Percentiles rank a stretch among this genome's conserved stretches.
Evolutionary conservation across 2,113 vertebrate species (phyloP).

Genomic region (Perognathus longimembris): DNA sequence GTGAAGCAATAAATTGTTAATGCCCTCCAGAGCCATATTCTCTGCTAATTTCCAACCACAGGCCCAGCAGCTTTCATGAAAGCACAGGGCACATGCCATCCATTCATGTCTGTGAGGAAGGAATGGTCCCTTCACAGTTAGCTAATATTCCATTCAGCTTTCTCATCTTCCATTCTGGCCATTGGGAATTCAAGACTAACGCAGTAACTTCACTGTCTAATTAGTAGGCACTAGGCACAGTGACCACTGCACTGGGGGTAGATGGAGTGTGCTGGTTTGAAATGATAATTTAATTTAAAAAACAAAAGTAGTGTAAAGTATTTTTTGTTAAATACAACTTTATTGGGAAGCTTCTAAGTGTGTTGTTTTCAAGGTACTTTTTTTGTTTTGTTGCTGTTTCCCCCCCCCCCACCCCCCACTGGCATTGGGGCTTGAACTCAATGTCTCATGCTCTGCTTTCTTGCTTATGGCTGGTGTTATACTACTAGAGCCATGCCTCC

Average conservation of each 20-base stretch:
- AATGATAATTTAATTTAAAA: constrained; percentile 40
- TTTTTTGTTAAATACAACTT: background rate
- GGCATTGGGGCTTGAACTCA: no score
- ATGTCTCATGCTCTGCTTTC: no score
- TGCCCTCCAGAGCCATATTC: constrained; percentile 58
- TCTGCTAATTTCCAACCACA: constrained; percentile 47
- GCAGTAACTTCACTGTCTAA: background rate
- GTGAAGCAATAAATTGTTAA: constrained; percentile 64
- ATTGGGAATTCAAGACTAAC: background rate
- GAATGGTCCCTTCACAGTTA: background rate
- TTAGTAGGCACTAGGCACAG: background rate
- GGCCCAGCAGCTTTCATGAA: constrained; percentile 25
- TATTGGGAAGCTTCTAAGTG: constrained; percentile 9
- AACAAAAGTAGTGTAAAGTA: background rate
- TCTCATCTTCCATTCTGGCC: background rate
- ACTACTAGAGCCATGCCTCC: no score
- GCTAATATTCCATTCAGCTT: background rate
- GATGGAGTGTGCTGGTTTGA: constrained; percentile 11
- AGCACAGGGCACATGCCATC: background rate
- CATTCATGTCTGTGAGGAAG: background rate
- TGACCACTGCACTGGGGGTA: background rate
- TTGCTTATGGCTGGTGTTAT: no score
- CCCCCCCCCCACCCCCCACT: no score
- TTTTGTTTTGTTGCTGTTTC: background rate
- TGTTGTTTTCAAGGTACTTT: background rate